These are phyloP conservation scores for Papilio gigon DNA, from an alignment of 2,888 invertebrate genomes.

Conservation along the genomic window DNA sequence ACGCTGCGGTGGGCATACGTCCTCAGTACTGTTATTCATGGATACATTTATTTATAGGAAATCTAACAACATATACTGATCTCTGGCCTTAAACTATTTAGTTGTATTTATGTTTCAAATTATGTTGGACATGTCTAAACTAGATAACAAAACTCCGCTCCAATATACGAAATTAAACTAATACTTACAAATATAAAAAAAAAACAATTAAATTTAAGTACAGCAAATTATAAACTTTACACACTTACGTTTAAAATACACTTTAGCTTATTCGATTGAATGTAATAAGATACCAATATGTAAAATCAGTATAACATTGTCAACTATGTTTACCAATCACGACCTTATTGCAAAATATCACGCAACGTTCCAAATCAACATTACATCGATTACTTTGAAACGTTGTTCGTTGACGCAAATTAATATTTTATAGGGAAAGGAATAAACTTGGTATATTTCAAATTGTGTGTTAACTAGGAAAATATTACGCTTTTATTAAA, in stretches of 20 bases:
- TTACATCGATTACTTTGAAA: conserved; percentile 13
- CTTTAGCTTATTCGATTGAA: neutral
- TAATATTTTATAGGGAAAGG: too few species aligned
- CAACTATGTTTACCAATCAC: conserved; percentile 14
- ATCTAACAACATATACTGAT: neutral
- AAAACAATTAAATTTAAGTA: too few species aligned
- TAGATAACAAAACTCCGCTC: neutral
- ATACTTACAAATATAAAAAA: too few species aligned
- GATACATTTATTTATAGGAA: neutral
- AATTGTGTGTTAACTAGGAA: too few species aligned
- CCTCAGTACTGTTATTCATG: conserved; percentile 13
- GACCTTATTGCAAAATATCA: conserved; percentile 15
- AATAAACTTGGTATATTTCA: neutral
- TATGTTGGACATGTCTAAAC: neutral
- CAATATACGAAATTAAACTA: too few species aligned
- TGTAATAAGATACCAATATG: neutral
- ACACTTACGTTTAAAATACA: neutral
- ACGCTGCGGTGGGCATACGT: conserved; percentile 27
- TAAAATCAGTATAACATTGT: neutral
- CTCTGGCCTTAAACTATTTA: neutral
- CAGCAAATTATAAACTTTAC: neutral
- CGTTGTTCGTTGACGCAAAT: neutral
- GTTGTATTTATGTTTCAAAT: neutral
- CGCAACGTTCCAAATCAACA: neutral
- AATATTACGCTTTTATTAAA: too few species aligned